A percentile compares a stretch with the other conserved stretches of the same genome.
Evolutionary conservation across 53 echinoderm and acorn worm genomes (phyloP).

Genomic region (Glandiceps talaboti): DNA sequence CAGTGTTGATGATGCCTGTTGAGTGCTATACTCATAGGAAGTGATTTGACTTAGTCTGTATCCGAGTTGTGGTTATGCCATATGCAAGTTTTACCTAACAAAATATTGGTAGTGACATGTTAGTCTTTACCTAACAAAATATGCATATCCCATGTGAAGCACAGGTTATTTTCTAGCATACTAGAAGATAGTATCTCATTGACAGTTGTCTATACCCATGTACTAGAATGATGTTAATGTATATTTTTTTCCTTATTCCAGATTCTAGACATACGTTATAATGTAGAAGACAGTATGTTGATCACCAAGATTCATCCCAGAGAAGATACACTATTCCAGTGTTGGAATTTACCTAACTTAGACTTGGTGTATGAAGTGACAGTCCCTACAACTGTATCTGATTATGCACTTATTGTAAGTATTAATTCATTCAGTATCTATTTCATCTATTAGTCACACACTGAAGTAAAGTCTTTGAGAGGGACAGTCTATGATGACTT

Average conservation of each 20-base stretch:
- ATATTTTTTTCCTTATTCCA: constrained; percentile 10
- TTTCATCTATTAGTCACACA: neutral
- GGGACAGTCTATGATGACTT: too few species aligned
- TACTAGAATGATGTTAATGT: too few species aligned
- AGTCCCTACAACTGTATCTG: constrained; percentile 39
- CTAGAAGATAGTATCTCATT: neutral
- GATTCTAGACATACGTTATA: constrained; percentile 65
- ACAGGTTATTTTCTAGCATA: neutral
- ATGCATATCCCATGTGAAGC: too few species aligned
- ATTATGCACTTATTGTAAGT: constrained; percentile 62
- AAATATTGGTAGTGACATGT: neutral
- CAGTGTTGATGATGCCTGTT: too few species aligned
- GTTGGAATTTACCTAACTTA: constrained; percentile 77
- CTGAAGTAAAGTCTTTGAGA: too few species aligned
- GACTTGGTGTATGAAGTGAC: constrained; percentile 54
- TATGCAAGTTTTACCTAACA: too few species aligned
- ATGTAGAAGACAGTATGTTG: constrained; percentile 35
- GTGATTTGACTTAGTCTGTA: too few species aligned
- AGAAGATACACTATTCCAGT: constrained; percentile 73
- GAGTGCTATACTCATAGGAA: too few species aligned
- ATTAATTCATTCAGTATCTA: neutral
- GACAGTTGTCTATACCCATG: neutral
- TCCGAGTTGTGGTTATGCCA: too few species aligned
- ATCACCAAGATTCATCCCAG: constrained; percentile 60
- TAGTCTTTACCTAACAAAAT: neutral